Evolutionary conservation across 2,113 vertebrate species (phyloP).

Genomic region (Candoia aspera): DNA sequence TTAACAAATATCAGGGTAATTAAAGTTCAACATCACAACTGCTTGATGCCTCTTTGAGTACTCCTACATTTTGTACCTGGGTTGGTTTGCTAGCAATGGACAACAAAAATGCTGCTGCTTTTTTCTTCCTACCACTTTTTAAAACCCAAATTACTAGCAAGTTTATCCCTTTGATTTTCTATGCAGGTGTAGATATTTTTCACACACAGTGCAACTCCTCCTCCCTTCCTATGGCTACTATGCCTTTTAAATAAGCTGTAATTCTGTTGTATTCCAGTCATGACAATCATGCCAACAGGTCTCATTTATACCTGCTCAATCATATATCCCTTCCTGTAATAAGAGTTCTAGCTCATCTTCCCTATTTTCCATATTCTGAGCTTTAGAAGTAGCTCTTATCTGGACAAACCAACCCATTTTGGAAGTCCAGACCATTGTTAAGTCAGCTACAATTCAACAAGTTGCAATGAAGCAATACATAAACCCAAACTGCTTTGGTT

Average conservation of each 20-base stretch:
- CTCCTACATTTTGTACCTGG: background rate
- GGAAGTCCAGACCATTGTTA: background rate
- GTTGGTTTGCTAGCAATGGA: background rate
- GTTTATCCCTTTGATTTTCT: background rate
- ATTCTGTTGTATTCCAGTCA: background rate
- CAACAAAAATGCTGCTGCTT: background rate
- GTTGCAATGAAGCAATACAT: background rate
- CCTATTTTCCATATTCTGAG: background rate
- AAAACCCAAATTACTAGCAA: background rate
- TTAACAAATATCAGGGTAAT: background rate
- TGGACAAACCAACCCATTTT: background rate
- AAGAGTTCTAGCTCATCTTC: background rate
- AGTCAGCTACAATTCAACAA: background rate
- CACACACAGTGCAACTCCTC: background rate
- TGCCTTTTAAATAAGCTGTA: background rate
- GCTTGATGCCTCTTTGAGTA: background rate
- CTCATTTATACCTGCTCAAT: background rate
- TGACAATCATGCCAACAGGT: background rate
- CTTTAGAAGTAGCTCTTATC: background rate
- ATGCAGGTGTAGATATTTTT: background rate
- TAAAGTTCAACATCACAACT: background rate
- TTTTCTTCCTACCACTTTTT: background rate
- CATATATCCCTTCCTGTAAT: background rate
- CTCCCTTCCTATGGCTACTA: background rate
- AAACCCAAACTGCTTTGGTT: background rate